Evolutionary conservation across 2,888 invertebrate species (phyloP).

Genomic region (Cylindroiulus punctatus): DNA sequence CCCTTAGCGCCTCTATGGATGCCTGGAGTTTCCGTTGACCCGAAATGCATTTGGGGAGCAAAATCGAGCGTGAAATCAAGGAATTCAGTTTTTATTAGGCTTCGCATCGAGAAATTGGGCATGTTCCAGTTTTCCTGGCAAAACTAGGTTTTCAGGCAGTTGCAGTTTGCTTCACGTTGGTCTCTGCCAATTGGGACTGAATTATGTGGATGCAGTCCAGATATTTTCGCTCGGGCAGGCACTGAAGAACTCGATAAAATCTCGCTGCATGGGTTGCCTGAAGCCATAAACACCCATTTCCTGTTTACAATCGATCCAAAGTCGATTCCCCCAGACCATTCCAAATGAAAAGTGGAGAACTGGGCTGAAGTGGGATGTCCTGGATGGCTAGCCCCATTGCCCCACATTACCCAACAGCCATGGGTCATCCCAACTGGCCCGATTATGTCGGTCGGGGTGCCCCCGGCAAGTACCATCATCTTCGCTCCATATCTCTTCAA

Average conservation of each 20-base stretch:
- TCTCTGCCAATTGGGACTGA: neutral
- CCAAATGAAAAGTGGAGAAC: neutral
- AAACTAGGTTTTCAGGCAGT: conserved; percentile 36
- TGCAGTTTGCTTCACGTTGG: neutral
- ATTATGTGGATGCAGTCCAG: neutral
- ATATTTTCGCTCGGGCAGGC: neutral
- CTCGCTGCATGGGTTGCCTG: neutral
- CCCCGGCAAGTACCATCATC: neutral
- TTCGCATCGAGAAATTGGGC: neutral
- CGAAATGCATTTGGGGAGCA: neutral
- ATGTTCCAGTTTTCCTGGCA: neutral
- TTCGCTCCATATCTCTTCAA: neutral
- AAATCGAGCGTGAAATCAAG: neutral
- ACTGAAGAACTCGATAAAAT: neutral
- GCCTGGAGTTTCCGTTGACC: neutral
- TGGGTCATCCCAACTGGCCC: neutral
- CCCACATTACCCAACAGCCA: neutral
- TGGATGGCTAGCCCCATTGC: neutral
- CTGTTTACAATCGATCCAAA: conserved; percentile 10
- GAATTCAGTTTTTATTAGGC: neutral
- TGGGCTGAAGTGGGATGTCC: neutral
- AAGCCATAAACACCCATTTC: neutral
- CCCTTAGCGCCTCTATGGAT: neutral
- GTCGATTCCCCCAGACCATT: neutral
- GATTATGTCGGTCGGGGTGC: neutral